Evolutionary conservation across 2,888 invertebrate genomes (phyloP).

Genomic region (Drosophila meridiana): DNA sequence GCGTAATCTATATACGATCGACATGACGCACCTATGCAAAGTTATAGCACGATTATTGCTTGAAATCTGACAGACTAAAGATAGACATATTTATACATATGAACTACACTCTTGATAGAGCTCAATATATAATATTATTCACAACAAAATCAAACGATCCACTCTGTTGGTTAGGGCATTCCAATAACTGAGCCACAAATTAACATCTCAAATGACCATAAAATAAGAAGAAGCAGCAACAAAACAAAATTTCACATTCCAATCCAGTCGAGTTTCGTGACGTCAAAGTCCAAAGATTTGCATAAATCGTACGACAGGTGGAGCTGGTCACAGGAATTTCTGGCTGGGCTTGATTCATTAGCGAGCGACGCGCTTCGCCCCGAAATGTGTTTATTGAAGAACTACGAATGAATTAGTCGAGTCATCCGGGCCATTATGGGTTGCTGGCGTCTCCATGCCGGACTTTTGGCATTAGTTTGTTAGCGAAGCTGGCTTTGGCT

Average conservation of each 20-base stretch:
- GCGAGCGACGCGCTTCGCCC: conserved; percentile 31
- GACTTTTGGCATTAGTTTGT: conserved; percentile 30
- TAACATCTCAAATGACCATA: conserved; percentile 56
- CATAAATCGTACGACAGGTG: conserved; percentile 58
- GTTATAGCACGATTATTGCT: neutral
- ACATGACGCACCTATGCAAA: neutral
- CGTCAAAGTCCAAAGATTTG: conserved; percentile 78
- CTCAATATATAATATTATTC: neutral
- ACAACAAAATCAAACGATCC: neutral
- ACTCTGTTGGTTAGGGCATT: neutral
- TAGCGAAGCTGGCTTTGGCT: conserved; percentile 9
- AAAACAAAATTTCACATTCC: conserved; percentile 78
- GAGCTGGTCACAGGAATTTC: conserved; percentile 67
- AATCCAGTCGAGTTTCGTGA: conserved; percentile 67
- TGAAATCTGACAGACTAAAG: neutral
- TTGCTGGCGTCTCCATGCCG: conserved; percentile 37
- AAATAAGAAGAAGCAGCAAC: conserved; percentile 32
- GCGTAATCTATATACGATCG: conserved; percentile 1
- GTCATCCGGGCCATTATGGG: conserved; percentile 45
- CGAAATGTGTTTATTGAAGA: conserved; percentile 57
- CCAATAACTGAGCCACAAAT: conserved; percentile 48
- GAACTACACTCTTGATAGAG: neutral
- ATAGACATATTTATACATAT: neutral
- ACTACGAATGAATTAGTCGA: conserved; percentile 61
- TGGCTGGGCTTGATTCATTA: conserved; percentile 74